Evolutionary conservation across 2,888 invertebrate genomes (phyloP), one percentile per base, ranked within the genome.

Genomic region (Hydrotaea cyrtoneurina): DNA sequence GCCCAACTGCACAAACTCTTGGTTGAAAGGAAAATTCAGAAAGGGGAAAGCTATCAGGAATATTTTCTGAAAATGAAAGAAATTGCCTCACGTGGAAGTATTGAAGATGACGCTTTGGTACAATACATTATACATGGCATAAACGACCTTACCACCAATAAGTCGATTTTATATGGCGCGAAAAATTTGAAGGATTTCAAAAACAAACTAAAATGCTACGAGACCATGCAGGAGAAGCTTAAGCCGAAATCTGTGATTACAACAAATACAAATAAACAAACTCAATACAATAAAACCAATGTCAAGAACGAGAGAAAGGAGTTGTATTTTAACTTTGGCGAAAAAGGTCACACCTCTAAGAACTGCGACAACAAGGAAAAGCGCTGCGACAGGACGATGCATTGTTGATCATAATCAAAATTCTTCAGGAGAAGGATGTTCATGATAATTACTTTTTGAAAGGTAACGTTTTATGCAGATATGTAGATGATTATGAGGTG

Each of bases 101-200:
- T 91, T 23, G 91, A 92, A 86, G 87, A 88, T 50, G 89, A 86
- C 59, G 87, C 87, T 10, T 66, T 91, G 4, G 91, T 91, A 7
- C 90, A 91, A 64, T 92, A 91, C 83, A 87, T 91, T 0, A 90
- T 92, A 11, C 90, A 92, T 83, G 91, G 90, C 1, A 90, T 92
- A 17, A 73, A 78, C 0, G 90, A 90, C 57, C 7, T 66, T 7
- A 53, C 62, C 26, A 8, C 21, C 7, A 83, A 86, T 23, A 85
- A 86, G 75, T 21, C 64, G 0, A 72, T 86, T 62, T 39, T 82
- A 3, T 84, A 84, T 31, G 82, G 82, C 3, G 82, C 85, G 23
- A 71, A 72, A 17, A 59, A 80, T 53, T 26, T 80, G 2, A 77
- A 55, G 5, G 80, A 85, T 1, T 84, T 86, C 53, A 74, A 74